Percentiles rank a stretch among this genome's conserved stretches.
phyloP scores from a whole-genome alignment of 1,140 invertebrate species.

The Scaptomyza hsui region DNA sequence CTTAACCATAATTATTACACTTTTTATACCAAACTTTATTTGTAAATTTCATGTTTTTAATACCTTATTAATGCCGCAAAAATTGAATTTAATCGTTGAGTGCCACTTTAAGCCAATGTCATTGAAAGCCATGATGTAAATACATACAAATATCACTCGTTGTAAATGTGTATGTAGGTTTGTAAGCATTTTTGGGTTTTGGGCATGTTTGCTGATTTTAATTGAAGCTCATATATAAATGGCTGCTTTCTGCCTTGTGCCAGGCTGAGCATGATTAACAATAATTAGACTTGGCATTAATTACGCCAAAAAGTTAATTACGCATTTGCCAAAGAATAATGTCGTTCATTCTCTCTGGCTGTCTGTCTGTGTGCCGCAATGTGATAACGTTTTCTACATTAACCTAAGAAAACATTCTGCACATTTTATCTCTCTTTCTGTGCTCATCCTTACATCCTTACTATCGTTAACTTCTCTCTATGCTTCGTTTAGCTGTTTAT shows the following conservation, averaged over 20 bases:
- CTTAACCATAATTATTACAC: background rate
- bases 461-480: background rate
- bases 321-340: conserved; percentile 61
- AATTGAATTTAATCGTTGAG: background rate
- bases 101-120: conserved; percentile 10
- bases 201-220: conserved; percentile 72
- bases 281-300: conserved; percentile 84
- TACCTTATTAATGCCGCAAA: background rate
- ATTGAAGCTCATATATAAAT: conserved; percentile 82
- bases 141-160: background rate
- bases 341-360: conserved; percentile 15
- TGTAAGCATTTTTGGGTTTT: conserved; percentile 15
- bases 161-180: conserved; percentile 22
- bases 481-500: conserved; percentile 33
- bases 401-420: background rate
- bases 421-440: background rate
- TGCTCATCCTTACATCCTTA: conserved; percentile 7
- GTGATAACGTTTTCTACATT: conserved; percentile 21
- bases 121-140: background rate
- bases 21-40: background rate
- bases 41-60: too few species aligned
- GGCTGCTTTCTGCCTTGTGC: conserved; percentile 48
- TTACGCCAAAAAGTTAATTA: conserved; percentile 84
- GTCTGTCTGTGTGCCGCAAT: conserved; percentile 10
- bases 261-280: conserved; percentile 82